These are phyloP conservation scores for Corvus cornix DNA, from an alignment of 2,113 vertebrate species.

Conservation along the genomic window DNA sequence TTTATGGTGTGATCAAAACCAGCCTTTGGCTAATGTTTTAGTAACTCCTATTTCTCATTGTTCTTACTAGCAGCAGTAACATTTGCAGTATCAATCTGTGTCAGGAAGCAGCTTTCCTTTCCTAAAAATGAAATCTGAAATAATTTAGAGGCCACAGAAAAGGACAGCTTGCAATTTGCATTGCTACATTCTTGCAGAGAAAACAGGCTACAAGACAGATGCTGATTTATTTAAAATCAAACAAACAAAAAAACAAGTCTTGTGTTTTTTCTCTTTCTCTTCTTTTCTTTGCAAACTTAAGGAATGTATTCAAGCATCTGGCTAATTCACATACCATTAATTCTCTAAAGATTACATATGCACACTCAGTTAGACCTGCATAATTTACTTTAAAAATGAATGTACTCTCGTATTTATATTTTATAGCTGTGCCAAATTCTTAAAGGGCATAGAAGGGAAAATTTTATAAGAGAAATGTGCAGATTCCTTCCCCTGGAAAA, in stretches of 20 bases:
- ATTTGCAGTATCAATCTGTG: background rate
- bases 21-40: background rate
- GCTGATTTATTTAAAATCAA: background rate
- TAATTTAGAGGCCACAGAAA: background rate
- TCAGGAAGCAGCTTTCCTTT: background rate
- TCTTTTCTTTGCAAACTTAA: background rate
- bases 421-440: background rate
- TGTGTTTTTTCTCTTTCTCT: background rate
- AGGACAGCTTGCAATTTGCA: background rate
- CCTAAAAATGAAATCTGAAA: background rate
- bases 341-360: background rate
- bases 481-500: background rate
- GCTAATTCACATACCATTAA: conserved; percentile 3
- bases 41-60: background rate
- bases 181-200: background rate
- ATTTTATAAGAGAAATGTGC: background rate
- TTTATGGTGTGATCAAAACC: background rate
- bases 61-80: background rate
- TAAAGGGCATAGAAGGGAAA: background rate
- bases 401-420: background rate
- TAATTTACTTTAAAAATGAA: background rate
- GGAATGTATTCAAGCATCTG: background rate
- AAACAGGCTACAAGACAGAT: background rate
- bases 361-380: background rate
- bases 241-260: background rate